Evolutionary conservation across 2,113 vertebrate genomes (phyloP), one percentile per base, ranked within the genome.

Genomic region (Albula glossodonta): DNA sequence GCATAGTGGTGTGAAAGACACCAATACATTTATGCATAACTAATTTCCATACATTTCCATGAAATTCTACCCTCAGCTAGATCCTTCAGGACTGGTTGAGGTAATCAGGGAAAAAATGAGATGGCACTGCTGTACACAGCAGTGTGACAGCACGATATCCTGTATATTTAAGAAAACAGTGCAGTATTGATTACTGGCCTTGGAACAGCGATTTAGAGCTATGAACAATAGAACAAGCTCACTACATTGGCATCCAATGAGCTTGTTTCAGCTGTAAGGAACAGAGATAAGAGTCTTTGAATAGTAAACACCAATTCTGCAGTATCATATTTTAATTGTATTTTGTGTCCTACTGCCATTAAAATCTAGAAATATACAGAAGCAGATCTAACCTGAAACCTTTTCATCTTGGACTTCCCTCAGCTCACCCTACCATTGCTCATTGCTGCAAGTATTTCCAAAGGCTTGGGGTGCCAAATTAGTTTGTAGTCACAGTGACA

Each of bases 401-500:
- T n/a, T 22, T 17, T 22, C n/a, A 70, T n/a, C 19, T 70, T 4
- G 19, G n/a, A 15, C 57, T 60, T 60, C 57, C 57, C 17, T 15
- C 57, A 60, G 57, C 57, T 60, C 9, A 1, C 7, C 57, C 12
- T 15, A 13, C 57, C 63, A n/a, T 70, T n/a, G 19, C 63, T 70
- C 63, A 70, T 70, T n/a, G 22, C 63, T 70, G 80, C 5, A 81
- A n/a, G 17, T 0, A 25, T 51, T 25, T 53, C 51, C 50, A n/a
- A 81, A 52, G 51, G 80, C 49, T 52, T 41, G 60, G 60, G 60
- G 15, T 66, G 3, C 49, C 80, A 53, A 17, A 81, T 81, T 81
- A 81, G 51, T 53, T 81, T 81, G 22, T 17, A 81, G 80, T 51
- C 80, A 81, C 19, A n/a, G 50, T 81, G 80, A 81, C 51, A 81